phyloP scores from a whole-genome alignment of 2,113 vertebrate species.

The Cebidichthys violaceus region DNA sequence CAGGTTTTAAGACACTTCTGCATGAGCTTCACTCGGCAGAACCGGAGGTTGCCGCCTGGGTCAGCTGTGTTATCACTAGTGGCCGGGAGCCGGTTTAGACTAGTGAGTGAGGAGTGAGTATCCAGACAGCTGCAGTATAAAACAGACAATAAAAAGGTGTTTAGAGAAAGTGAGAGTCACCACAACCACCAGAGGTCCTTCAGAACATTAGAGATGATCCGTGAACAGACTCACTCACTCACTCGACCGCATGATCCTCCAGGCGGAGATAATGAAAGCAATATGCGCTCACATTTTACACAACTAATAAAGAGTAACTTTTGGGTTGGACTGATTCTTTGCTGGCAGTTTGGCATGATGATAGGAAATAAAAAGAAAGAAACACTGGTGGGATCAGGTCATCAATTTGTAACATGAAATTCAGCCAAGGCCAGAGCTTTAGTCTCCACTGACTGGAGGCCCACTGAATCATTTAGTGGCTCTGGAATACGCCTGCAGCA shows the following conservation, averaged over 20 bases:
- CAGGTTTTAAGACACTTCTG: too few relatives aligned
- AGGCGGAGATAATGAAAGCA: neutral
- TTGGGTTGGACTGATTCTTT: neutral
- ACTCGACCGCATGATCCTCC: too few relatives aligned
- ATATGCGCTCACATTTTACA: neutral
- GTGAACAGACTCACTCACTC: neutral
- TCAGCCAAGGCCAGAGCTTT: constrained; percentile 26
- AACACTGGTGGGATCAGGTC: neutral
- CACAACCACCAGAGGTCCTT: neutral
- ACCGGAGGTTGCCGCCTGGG: too few relatives aligned
- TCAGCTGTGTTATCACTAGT: neutral
- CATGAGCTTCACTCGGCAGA: too few relatives aligned
- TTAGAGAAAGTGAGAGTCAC: neutral
- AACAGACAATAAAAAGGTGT: neutral
- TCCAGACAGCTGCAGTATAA: neutral
- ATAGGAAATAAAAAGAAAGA: neutral
- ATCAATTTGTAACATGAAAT: constrained; percentile 18
- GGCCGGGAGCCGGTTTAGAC: too few relatives aligned
- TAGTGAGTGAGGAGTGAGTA: neutral
- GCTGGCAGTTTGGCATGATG: neutral
- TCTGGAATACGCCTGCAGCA: constrained; percentile 19
- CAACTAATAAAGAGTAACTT: neutral
- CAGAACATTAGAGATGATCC: neutral
- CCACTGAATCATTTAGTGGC: constrained; percentile 47
- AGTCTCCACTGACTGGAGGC: constrained; percentile 18